Conservation (phyloP, 2,888 invertebrate genomes). For the Lycaena phlaeas region DNA sequence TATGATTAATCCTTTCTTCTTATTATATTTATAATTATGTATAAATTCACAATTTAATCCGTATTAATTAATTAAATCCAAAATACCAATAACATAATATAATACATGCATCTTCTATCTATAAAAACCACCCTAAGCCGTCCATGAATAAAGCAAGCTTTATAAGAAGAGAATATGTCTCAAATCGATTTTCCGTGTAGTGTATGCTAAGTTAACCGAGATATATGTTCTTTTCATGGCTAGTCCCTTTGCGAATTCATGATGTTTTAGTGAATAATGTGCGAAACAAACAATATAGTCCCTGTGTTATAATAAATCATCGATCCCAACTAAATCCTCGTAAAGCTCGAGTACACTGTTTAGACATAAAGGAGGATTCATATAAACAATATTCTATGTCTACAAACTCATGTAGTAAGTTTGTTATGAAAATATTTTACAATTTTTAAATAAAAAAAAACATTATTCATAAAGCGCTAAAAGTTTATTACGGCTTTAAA, state of each 20-base stretch:
- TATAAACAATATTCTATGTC: background rate
- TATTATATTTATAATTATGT: too few relatives aligned
- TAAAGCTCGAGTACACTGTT: slow-evolving; percentile 7
- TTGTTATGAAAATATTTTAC: too few relatives aligned
- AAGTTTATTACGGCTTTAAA: too few relatives aligned
- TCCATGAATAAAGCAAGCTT: slow-evolving; percentile 1
- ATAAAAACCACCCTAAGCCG: slow-evolving; percentile 1
- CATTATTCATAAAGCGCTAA: too few relatives aligned
- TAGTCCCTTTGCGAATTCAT: slow-evolving; percentile 36
- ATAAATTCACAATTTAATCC: too few relatives aligned
- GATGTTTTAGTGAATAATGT: slow-evolving; percentile 55
- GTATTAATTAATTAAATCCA: too few relatives aligned
- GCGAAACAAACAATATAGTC: slow-evolving; percentile 41
- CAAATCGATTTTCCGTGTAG: slow-evolving; percentile 17
- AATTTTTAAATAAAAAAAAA: too few relatives aligned
- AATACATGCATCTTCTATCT: too few relatives aligned
- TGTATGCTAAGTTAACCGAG: slow-evolving; percentile 23
- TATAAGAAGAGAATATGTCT: slow-evolving; percentile 4
- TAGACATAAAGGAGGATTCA: background rate
- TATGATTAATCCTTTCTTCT: too few relatives aligned
- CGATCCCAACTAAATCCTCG: slow-evolving; percentile 31
- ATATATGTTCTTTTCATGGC: slow-evolving; percentile 36
- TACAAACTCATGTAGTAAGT: too few relatives aligned
- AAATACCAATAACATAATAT: too few relatives aligned
- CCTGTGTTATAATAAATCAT: slow-evolving; percentile 57